Conservation (phyloP, 2,888 invertebrate species). For the Phyllotreta cruciferae region DNA sequence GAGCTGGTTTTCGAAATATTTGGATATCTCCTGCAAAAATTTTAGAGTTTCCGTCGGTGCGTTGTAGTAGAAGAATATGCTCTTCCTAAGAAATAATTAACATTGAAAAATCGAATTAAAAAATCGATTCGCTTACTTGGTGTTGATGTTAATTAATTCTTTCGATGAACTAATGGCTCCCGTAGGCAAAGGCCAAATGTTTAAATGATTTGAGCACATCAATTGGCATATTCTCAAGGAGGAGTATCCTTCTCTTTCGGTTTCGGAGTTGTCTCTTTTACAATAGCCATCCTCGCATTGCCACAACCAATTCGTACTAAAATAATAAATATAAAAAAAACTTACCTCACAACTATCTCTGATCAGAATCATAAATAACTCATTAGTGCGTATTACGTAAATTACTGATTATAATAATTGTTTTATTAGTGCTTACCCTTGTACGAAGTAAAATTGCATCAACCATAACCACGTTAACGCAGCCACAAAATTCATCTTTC, state of each 20-base stretch:
- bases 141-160: slow-evolving; percentile 64
- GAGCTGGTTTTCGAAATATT: slow-evolving; percentile 35
- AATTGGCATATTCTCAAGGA: slow-evolving; percentile 71
- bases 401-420: too few relatives aligned
- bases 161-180: slow-evolving; percentile 51
- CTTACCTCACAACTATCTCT: too few relatives aligned
- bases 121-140: slow-evolving; percentile 56
- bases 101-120: not conserved
- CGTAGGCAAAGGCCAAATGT: slow-evolving; percentile 75
- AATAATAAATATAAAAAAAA: slow-evolving; percentile 1
- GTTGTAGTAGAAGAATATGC: slow-evolving; percentile 55
- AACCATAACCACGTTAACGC: too few relatives aligned
- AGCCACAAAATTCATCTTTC: too few relatives aligned
- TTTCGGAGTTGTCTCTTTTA: slow-evolving; percentile 22
- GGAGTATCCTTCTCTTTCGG: slow-evolving; percentile 47
- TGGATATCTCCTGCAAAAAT: slow-evolving; percentile 65
- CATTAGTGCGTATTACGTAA: too few relatives aligned
- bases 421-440: too few relatives aligned
- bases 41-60: slow-evolving; percentile 61
- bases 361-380: too few relatives aligned
- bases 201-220: slow-evolving; percentile 67
- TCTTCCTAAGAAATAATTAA: slow-evolving; percentile 33
- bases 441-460: too few relatives aligned
- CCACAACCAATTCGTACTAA: slow-evolving; percentile 35
- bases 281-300: slow-evolving; percentile 35